Conservation (phyloP, 2,797 vertebrate species). For the Silurus aristotelis region DNA sequence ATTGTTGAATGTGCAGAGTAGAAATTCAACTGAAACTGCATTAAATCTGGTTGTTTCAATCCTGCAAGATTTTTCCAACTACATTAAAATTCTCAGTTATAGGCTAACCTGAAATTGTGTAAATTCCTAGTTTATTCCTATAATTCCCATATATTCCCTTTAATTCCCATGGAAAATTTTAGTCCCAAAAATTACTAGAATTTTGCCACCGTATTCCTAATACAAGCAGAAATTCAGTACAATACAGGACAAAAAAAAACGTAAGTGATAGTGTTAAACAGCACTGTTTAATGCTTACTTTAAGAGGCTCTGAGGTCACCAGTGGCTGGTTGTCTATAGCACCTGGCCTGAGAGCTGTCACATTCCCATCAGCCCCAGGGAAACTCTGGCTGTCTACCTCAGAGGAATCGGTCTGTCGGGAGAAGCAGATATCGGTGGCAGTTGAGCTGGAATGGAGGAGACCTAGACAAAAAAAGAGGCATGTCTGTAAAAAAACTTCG, state of each 20-base stretch:
- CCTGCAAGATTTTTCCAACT: too few relatives aligned
- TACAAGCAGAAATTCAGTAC: neutral
- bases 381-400: slow-evolving; percentile 96
- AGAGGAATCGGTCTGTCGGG: slow-evolving; percentile 88
- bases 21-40: too few relatives aligned
- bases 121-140: too few relatives aligned
- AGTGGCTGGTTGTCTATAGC: slow-evolving; percentile 96
- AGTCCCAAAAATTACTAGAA: too few relatives aligned
- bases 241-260: neutral
- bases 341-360: slow-evolving; percentile 89
- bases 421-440: slow-evolving; percentile 86
- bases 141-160: too few relatives aligned
- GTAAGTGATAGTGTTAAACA: neutral
- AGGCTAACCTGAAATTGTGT: too few relatives aligned
- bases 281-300: slow-evolving; percentile 69
- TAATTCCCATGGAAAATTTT: too few relatives aligned
- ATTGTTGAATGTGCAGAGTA: too few relatives aligned
- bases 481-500: neutral
- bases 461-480: slow-evolving; percentile 65
- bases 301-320: slow-evolving; percentile 89
- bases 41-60: too few relatives aligned
- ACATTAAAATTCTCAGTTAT: too few relatives aligned
- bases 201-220: too few relatives aligned
- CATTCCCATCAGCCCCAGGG: slow-evolving; percentile 82
- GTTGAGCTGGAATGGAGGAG: slow-evolving; percentile 78